A percentile compares a stretch with the other conserved stretches of the same genome.
phyloP scores from a whole-genome alignment of 2,797 vertebrate genomes.

The Microchirus variegatus region DNA sequence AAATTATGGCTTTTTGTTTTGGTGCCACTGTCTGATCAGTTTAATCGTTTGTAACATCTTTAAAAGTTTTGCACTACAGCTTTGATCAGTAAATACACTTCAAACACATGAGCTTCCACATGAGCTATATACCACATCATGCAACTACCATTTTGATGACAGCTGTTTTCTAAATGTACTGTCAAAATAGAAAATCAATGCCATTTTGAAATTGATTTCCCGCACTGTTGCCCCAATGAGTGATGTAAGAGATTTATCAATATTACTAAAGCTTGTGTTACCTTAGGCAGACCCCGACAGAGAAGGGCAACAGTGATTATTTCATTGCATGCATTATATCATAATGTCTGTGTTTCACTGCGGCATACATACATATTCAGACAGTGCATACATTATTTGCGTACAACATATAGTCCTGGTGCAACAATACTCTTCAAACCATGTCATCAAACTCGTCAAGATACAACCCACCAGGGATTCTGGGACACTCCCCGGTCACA shows the following conservation, averaged over 20 bases:
- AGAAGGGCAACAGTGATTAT: background rate
- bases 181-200: background rate
- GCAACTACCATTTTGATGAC: background rate
- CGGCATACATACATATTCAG: background rate
- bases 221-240: background rate
- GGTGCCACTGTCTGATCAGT: no score
- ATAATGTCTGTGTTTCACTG: background rate
- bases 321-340: background rate
- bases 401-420: background rate
- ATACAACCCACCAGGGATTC: slow-evolving; percentile 12
- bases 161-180: background rate
- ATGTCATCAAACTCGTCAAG: slow-evolving; percentile 7
- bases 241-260: background rate
- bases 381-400: background rate
- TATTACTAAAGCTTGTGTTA: slow-evolving; percentile 3
- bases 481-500: slow-evolving; percentile 19
- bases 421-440: background rate
- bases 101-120: no score
- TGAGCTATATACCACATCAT: no score
- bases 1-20: no score
- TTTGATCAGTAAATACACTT: no score
- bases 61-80: no score
- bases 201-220: background rate
- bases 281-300: background rate
- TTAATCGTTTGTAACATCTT: no score